phyloP scores from a whole-genome alignment of 1,140 invertebrate species.

The Potamilus streckersoni region DNA sequence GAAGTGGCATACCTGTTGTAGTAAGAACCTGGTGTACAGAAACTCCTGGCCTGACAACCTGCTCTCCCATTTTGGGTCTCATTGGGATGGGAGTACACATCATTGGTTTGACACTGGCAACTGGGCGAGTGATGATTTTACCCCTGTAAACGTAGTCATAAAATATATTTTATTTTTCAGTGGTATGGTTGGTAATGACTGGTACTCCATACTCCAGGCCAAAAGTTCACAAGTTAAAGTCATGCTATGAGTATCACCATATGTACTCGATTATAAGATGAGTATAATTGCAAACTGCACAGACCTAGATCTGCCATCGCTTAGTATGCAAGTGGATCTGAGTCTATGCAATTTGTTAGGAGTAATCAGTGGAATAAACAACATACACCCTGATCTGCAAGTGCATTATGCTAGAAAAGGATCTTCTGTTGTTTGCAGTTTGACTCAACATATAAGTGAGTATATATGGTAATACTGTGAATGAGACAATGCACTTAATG shows the following conservation, averaged over 20 bases:
- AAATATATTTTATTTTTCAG: background rate
- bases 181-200: background rate
- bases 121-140: slow-evolving; percentile 59
- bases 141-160: slow-evolving; percentile 3
- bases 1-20: slow-evolving; percentile 75
- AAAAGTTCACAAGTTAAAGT: background rate
- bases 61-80: slow-evolving; percentile 39
- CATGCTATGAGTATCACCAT: too few relatives aligned
- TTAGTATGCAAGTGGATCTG: too few relatives aligned
- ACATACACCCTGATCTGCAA: too few relatives aligned
- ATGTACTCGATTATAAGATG: too few relatives aligned
- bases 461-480: background rate
- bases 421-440: too few relatives aligned
- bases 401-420: background rate
- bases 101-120: slow-evolving; percentile 73
- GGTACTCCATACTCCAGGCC: background rate
- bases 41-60: slow-evolving; percentile 80
- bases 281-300: too few relatives aligned
- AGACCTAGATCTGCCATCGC: too few relatives aligned
- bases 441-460: too few relatives aligned
- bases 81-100: slow-evolving; percentile 68
- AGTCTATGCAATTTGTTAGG: too few relatives aligned
- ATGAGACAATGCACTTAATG: too few relatives aligned
- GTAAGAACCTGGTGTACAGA: slow-evolving; percentile 94
- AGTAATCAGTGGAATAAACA: too few relatives aligned